phyloP scores from a whole-genome alignment of 1,140 invertebrate species.

The Drosophila pseudoananassae region DNA sequence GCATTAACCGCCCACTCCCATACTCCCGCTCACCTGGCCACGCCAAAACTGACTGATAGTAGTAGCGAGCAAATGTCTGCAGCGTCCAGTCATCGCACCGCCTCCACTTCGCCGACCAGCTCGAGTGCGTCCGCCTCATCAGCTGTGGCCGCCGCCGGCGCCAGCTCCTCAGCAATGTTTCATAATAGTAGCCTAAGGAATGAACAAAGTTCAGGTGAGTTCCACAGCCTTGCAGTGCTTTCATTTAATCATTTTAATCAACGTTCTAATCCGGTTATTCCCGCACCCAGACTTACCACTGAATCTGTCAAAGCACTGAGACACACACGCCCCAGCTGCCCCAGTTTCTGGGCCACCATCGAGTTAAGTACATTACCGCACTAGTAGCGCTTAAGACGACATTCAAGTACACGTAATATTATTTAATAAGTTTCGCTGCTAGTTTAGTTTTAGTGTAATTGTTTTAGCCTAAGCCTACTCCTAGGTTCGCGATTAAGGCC shows the following conservation, averaged over 20 bases:
- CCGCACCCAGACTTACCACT: constrained; percentile 78
- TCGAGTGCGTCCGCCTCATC: constrained; percentile 58
- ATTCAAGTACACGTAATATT: constrained; percentile 67
- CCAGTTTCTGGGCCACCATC: constrained; percentile 67
- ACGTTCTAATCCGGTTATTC: constrained; percentile 6
- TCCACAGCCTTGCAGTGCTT: too few species aligned
- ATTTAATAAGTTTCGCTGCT: constrained; percentile 61
- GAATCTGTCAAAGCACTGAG: constrained; percentile 84
- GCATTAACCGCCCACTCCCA: constrained; percentile 55
- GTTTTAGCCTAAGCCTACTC: constrained; percentile 62
- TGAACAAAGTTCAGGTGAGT: constrained; percentile 83
- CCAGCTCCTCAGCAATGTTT: constrained; percentile 73
- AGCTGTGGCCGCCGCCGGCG: constrained; percentile 44
- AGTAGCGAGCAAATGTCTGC: constrained; percentile 75
- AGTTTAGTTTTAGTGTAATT: constrained; percentile 72
- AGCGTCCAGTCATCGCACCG: constrained; percentile 73
- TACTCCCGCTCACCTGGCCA: constrained; percentile 63
- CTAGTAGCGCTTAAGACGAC: constrained; percentile 73
- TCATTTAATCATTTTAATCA: too few species aligned
- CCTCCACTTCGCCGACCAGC: constrained; percentile 68
- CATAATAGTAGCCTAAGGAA: constrained; percentile 80
- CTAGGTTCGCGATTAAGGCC: constrained; percentile 61
- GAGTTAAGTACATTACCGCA: constrained; percentile 75
- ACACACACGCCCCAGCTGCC: constrained; percentile 60
- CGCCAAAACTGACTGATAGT: constrained; percentile 80